Evolutionary conservation across 2,113 vertebrate genomes (phyloP).

Genomic region (Eleginops maclovinus): DNA sequence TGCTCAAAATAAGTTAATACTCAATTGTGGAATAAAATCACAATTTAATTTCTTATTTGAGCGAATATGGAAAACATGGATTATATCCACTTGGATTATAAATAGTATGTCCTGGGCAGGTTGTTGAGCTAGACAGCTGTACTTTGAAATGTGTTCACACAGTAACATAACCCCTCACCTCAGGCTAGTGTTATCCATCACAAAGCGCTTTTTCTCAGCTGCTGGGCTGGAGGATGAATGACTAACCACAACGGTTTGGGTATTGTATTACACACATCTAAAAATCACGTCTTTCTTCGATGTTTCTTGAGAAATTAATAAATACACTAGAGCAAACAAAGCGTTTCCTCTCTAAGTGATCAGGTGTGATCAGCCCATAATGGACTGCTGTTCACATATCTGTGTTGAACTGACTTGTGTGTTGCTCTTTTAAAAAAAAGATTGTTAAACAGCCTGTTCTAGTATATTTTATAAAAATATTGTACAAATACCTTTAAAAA

Average conservation of each 20-base stretch:
- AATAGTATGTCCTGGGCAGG: conserved; percentile 7
- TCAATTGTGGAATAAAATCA: conserved; percentile 42
- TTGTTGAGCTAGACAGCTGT: conserved; percentile 7
- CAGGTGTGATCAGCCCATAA: conserved; percentile 30
- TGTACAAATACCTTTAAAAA: conserved; percentile 27
- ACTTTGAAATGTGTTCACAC: conserved; percentile 19
- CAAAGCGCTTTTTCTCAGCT: conserved; percentile 22
- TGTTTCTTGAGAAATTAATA: conserved; percentile 37
- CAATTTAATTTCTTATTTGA: conserved; percentile 11
- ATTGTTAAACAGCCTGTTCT: conserved; percentile 23
- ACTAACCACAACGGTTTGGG: not conserved
- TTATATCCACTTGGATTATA: conserved; percentile 2
- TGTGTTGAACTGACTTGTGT: not conserved
- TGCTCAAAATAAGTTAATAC: conserved; percentile 56
- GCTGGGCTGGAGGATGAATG: not conserved
- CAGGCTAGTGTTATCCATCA: not conserved
- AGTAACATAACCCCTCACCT: not conserved
- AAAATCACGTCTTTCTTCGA: conserved; percentile 1
- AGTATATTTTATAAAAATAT: conserved; percentile 39
- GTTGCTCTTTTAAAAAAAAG: too few species aligned
- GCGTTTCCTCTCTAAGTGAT: conserved; percentile 32
- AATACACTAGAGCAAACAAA: conserved; percentile 36
- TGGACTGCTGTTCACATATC: not conserved
- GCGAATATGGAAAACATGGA: conserved; percentile 32
- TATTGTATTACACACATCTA: conserved; percentile 23